Evolutionary conservation across 2,113 vertebrate genomes (phyloP).

Genomic region (Percina caprodes): DNA sequence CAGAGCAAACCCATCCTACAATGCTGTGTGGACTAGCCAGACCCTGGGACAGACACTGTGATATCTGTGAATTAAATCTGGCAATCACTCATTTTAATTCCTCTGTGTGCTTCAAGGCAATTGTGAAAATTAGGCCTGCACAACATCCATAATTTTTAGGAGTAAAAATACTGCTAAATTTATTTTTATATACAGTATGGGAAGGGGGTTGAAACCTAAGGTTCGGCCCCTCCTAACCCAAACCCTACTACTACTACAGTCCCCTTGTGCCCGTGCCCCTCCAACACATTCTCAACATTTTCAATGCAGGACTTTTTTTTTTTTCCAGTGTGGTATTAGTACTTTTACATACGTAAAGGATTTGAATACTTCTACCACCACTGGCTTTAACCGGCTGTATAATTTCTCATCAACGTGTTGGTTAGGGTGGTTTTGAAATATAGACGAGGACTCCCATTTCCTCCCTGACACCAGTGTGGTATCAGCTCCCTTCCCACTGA

Average conservation of each 20-base stretch:
- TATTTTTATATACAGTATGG: no score
- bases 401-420: constrained; percentile 53
- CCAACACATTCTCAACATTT: no score
- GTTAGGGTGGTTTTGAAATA: constrained; percentile 42
- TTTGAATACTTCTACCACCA: no score
- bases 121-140: background rate
- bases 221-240: background rate
- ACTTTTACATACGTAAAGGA: no score
- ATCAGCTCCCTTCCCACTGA: constrained; percentile 41
- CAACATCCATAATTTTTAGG: background rate
- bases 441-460: constrained; percentile 25
- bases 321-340: no score
- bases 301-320: no score
- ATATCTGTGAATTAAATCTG: background rate
- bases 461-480: constrained; percentile 38
- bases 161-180: no score
- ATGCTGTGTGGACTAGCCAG: no score
- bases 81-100: background rate
- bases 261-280: no score
- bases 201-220: no score
- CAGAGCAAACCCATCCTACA: no score
- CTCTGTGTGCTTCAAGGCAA: background rate
- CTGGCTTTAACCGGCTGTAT: constrained; percentile 38
- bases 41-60: background rate
- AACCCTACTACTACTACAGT: background rate